These are phyloP conservation scores for Syrista parreyssii DNA, from an alignment of 2,888 invertebrate species.

Conservation along the genomic window DNA sequence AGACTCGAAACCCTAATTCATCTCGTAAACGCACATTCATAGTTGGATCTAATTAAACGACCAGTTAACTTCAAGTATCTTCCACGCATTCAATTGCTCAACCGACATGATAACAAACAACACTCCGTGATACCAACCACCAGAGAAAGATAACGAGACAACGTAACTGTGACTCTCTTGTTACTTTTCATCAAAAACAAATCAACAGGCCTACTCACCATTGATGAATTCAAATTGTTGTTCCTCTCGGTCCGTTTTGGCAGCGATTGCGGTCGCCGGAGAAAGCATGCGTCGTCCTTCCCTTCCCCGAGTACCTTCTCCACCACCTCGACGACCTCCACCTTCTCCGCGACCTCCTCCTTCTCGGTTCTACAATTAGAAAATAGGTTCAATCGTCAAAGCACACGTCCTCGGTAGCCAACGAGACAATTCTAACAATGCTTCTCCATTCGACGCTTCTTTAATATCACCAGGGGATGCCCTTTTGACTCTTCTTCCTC, in stretches of 20 bases:
- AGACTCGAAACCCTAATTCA: neutral
- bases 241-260: slow-evolving; percentile 37
- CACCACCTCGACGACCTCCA: slow-evolving; percentile 70
- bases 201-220: slow-evolving; percentile 34
- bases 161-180: neutral
- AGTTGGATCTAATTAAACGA: neutral
- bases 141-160: neutral
- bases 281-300: slow-evolving; percentile 37
- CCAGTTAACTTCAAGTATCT: neutral
- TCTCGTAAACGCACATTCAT: neutral
- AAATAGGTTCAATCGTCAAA: slow-evolving; percentile 7
- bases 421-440: neutral
- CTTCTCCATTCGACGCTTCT: neutral
- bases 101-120: neutral
- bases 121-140: neutral
- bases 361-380: slow-evolving; percentile 64
- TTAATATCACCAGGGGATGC: neutral
- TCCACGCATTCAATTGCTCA: neutral
- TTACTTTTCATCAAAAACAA: neutral
- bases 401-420: neutral
- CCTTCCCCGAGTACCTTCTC: slow-evolving; percentile 50
- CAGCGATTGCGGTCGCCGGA: slow-evolving; percentile 29
- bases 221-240: slow-evolving; percentile 39
- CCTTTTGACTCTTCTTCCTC: neutral
- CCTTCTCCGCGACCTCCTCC: slow-evolving; percentile 67